Evolutionary conservation across 2,797 vertebrate genomes (phyloP).

Genomic region (Tokudaia tokunoshimensis): DNA sequence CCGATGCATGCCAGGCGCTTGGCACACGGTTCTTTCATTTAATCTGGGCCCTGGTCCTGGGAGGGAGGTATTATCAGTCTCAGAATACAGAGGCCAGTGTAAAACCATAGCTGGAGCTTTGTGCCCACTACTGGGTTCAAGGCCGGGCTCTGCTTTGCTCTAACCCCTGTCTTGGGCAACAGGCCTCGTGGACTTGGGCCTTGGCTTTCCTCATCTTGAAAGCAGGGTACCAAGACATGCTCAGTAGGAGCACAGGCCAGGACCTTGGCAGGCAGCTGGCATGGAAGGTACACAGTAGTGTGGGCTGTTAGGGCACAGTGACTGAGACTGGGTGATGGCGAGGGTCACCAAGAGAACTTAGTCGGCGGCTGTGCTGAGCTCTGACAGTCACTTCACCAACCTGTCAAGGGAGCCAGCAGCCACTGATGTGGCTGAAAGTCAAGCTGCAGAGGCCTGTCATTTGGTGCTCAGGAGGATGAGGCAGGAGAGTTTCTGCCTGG

Average conservation of each 20-base stretch:
- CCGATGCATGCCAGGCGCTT: conserved; percentile 76
- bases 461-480: not conserved
- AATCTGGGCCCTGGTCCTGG: conserved; percentile 69
- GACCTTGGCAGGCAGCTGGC: not conserved
- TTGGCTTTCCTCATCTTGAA: conserved; percentile 61
- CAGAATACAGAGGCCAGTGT: conserved; percentile 81
- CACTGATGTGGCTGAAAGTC: not conserved
- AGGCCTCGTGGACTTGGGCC: not conserved
- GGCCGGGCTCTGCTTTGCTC: not conserved
- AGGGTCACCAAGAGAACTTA: not conserved
- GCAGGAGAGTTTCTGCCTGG: not conserved
- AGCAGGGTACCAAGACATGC: not conserved
- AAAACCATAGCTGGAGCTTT: conserved; percentile 65
- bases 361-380: not conserved
- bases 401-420: not conserved
- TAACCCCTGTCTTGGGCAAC: not conserved
- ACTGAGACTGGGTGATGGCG: not conserved
- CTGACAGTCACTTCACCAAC: not conserved
- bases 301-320: not conserved
- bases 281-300: not conserved
- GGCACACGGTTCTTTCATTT: conserved; percentile 75
- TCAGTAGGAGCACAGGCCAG: not conserved
- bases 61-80: conserved; percentile 72
- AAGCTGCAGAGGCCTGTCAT: not conserved
- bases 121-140: not conserved